Conservation (phyloP, 2,797 vertebrate species). For the Myotis planiceps region DNA sequence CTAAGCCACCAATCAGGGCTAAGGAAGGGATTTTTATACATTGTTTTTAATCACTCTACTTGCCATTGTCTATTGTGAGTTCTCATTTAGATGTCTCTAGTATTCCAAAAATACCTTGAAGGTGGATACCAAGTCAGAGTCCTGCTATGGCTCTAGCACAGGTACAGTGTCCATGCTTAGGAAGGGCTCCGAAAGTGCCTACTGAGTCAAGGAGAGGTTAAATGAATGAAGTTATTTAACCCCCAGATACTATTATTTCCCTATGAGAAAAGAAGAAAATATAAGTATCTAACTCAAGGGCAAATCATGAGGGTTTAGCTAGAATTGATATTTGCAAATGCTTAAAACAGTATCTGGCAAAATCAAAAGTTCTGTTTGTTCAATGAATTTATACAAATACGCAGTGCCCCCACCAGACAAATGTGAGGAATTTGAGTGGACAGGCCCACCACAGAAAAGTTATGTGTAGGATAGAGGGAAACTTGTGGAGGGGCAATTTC, state of each 20-base stretch:
- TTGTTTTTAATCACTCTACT: not conserved
- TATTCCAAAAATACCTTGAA: not conserved
- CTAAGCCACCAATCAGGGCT: not conserved
- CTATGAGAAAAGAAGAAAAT: not conserved
- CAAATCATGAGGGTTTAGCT: not conserved
- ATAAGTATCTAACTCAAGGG: not conserved
- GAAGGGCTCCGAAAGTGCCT: not conserved
- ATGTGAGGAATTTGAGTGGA: not conserved
- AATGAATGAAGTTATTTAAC: not conserved
- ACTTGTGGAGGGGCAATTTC: not conserved
- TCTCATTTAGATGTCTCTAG: not conserved
- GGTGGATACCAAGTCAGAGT: not conserved
- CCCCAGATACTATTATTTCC: not conserved
- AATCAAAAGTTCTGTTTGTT: not conserved
- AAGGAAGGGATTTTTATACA: not conserved
- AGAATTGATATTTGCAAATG: not conserved
- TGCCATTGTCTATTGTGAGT: not conserved
- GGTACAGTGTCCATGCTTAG: not conserved
- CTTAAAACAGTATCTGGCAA: not conserved
- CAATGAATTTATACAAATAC: not conserved
- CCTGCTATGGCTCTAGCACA: not conserved
- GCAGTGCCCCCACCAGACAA: not conserved
- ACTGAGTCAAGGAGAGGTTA: not conserved
- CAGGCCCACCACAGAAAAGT: not conserved
- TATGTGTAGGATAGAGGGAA: not conserved